Evolutionary conservation across 1,140 invertebrate genomes (phyloP).

Genomic region (Brachionus asplanchnoidis): DNA sequence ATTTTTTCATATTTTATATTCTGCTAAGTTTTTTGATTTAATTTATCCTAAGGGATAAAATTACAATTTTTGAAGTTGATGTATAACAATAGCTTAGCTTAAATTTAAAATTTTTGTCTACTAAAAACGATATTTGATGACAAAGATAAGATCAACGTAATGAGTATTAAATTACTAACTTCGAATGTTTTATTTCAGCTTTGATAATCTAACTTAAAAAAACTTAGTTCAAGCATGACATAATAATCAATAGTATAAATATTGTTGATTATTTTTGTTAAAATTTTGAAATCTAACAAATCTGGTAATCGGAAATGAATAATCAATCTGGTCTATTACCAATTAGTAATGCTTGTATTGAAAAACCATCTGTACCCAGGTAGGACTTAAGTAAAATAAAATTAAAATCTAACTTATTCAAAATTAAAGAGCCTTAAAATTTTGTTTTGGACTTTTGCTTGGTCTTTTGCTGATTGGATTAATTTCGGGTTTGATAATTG

Average conservation of each 20-base stretch:
- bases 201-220: not conserved
- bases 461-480: not conserved
- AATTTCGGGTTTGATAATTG: constrained; percentile 4
- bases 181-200: not conserved
- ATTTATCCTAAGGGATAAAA: not conserved
- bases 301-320: not conserved
- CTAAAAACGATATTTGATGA: not conserved
- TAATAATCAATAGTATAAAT: not conserved
- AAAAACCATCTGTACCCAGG: not conserved
- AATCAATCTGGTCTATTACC: not conserved
- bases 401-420: not conserved
- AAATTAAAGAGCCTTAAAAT: not conserved
- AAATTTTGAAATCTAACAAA: not conserved
- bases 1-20: not conserved
- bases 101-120: not conserved
- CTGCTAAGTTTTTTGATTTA: not conserved
- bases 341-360: not conserved
- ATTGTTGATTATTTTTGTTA: not conserved
- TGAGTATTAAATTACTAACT: not conserved
- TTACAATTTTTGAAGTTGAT: not conserved
- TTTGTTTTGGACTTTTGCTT: constrained; percentile 9
- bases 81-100: not conserved
- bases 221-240: not conserved
- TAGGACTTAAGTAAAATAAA: not conserved
- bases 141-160: not conserved